Evolutionary conservation across 2,113 vertebrate genomes (phyloP).

Genomic region (Uria lomvia): DNA sequence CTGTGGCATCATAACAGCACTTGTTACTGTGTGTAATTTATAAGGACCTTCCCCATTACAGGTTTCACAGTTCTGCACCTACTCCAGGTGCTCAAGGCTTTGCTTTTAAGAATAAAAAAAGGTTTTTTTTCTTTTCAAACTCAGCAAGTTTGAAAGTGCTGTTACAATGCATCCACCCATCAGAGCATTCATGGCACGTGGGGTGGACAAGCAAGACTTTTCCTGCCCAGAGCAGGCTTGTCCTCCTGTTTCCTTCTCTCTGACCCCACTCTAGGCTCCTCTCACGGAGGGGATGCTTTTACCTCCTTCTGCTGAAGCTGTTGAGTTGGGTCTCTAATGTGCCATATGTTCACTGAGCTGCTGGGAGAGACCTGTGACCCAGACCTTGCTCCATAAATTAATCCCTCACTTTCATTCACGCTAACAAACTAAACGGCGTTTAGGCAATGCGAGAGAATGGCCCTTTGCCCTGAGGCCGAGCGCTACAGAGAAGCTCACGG

Average conservation of each 20-base stretch:
- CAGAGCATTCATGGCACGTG: background rate
- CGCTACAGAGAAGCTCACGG: background rate
- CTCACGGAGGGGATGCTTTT: background rate
- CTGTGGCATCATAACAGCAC: rapidly evolving
- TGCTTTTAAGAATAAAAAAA: background rate
- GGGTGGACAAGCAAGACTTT: background rate
- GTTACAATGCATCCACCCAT: background rate
- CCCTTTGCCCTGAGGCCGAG: background rate
- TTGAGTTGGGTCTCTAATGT: background rate
- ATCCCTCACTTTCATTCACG: background rate
- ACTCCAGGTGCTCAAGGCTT: background rate
- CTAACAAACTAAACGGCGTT: background rate
- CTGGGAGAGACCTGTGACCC: constrained; percentile 4
- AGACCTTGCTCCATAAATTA: background rate
- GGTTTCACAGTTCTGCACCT: background rate
- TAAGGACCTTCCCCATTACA: background rate
- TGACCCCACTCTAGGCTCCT: background rate
- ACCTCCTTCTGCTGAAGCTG: background rate
- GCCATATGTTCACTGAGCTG: background rate
- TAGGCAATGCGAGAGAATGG: background rate
- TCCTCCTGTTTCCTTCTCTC: background rate
- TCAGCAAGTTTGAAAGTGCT: background rate
- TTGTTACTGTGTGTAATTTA: background rate
- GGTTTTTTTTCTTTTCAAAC: background rate
- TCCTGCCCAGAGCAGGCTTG: background rate